Conservation (phyloP, 2,113 vertebrate species). For the Limnothrissa miodon region DNA sequence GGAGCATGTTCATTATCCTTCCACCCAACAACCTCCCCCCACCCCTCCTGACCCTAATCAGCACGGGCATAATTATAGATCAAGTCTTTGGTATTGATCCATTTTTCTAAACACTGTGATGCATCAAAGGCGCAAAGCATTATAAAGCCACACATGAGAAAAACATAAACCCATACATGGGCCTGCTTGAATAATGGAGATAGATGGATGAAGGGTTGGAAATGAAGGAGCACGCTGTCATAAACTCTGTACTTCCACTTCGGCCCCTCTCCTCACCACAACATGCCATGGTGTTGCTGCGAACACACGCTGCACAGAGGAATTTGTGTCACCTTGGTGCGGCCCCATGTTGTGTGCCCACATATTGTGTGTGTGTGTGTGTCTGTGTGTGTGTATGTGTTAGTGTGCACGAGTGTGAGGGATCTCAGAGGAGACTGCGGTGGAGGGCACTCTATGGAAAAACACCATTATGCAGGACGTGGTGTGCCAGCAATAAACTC, state of each 20-base stretch:
- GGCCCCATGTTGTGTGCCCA: slow-evolving; percentile 34
- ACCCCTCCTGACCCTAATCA: neutral
- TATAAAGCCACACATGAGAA: neutral
- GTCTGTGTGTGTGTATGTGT: neutral
- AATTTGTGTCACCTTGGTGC: slow-evolving; percentile 63
- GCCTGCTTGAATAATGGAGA: too few species aligned
- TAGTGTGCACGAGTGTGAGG: slow-evolving; percentile 8
- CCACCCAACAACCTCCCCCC: too few species aligned
- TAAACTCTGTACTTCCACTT: slow-evolving; percentile 48
- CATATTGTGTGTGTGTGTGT: neutral
- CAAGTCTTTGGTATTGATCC: neutral
- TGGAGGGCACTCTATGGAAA: slow-evolving; percentile 40
- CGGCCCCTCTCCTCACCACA: slow-evolving; percentile 48
- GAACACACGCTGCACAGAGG: slow-evolving; percentile 48
- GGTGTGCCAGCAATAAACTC: slow-evolving; percentile 71
- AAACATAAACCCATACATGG: slow-evolving; percentile 27
- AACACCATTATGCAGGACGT: slow-evolving; percentile 68
- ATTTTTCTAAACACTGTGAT: neutral
- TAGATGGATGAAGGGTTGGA: too few species aligned
- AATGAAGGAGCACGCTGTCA: slow-evolving; percentile 37
- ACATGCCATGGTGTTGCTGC: slow-evolving; percentile 39
- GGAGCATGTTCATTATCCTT: neutral
- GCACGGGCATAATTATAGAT: neutral
- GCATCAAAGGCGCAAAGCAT: neutral
- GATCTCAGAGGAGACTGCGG: slow-evolving; percentile 61